Conservation (phyloP, 2,113 vertebrate genomes). For the Callaeas wilsoni region DNA sequence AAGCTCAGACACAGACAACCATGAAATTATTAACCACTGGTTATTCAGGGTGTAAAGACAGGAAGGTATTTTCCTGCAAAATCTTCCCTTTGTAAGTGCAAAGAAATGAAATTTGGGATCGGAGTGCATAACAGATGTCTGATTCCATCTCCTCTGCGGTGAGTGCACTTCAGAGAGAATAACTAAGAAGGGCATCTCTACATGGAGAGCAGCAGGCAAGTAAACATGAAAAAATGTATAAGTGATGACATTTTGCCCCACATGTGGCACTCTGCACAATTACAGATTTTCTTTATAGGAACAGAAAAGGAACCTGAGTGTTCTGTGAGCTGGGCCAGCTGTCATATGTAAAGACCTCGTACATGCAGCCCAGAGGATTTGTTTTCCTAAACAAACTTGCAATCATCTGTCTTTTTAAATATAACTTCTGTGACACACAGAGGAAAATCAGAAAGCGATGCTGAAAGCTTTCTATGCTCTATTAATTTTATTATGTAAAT, state of each 20-base stretch:
- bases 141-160: slow-evolving; percentile 31
- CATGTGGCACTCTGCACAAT: background rate
- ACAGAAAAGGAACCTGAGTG: background rate
- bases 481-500: slow-evolving; percentile 67
- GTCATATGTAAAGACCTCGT: background rate
- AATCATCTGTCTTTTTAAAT: slow-evolving; percentile 53
- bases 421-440: slow-evolving; percentile 20
- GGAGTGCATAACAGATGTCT: slow-evolving; percentile 27
- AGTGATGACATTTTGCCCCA: slow-evolving; percentile 1
- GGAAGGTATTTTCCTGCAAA: slow-evolving; percentile 27
- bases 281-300: background rate
- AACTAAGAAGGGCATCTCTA: slow-evolving; percentile 53
- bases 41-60: background rate
- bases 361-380: slow-evolving; percentile 5
- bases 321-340: background rate
- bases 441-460: slow-evolving; percentile 16
- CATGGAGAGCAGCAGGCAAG: background rate
- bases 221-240: background rate
- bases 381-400: slow-evolving; percentile 44
- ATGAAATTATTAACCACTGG: background rate
- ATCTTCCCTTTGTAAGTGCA: background rate
- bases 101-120: slow-evolving; percentile 29
- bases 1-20: background rate
- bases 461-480: slow-evolving; percentile 51
- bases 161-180: slow-evolving; percentile 8